Percentiles rank a stretch among this genome's conserved stretches.
Conservation (phyloP, 2,888 invertebrate species). For the Campoletis raptor region DNA sequence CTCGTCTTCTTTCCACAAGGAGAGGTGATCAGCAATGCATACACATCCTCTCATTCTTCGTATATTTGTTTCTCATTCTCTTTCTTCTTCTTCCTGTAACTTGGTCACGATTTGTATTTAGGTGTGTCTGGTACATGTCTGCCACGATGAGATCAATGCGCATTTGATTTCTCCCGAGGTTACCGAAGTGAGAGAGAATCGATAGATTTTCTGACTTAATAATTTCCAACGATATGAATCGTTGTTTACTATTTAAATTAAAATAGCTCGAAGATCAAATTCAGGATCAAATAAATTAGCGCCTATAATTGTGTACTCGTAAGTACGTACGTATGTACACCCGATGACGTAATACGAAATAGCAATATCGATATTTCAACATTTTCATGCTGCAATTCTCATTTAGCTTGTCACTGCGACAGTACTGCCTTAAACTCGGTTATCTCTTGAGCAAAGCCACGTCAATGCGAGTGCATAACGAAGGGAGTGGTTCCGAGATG, state of each 20-base stretch:
- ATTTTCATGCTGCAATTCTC: constrained; percentile 23
- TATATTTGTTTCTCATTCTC: constrained; percentile 20
- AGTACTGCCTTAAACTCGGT: constrained; percentile 17
- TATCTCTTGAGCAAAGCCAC: constrained; percentile 37
- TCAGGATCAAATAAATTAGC: constrained; percentile 8
- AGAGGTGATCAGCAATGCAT: constrained; percentile 63
- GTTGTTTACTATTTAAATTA: constrained; percentile 6
- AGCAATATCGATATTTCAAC: constrained; percentile 35
- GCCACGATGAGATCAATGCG: constrained; percentile 35
- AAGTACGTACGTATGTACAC: background rate
- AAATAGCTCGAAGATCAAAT: constrained; percentile 10
- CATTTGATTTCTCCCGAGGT: constrained; percentile 16
- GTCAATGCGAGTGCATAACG: constrained; percentile 35
- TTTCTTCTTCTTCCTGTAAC: constrained; percentile 19
- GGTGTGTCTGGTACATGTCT: constrained; percentile 56
- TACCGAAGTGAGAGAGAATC: background rate
- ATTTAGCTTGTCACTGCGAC: constrained; percentile 22
- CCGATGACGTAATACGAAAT: constrained; percentile 7
- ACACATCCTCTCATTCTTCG: constrained; percentile 38
- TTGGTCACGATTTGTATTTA: constrained; percentile 29
- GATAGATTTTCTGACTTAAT: constrained; percentile 8
- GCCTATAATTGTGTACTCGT: background rate
- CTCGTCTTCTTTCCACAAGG: constrained; percentile 41
- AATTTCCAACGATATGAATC: background rate
- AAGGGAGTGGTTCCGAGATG: constrained; percentile 62